phyloP scores from a whole-genome alignment of 2,888 invertebrate genomes.

The Stratiomys singularior region DNA sequence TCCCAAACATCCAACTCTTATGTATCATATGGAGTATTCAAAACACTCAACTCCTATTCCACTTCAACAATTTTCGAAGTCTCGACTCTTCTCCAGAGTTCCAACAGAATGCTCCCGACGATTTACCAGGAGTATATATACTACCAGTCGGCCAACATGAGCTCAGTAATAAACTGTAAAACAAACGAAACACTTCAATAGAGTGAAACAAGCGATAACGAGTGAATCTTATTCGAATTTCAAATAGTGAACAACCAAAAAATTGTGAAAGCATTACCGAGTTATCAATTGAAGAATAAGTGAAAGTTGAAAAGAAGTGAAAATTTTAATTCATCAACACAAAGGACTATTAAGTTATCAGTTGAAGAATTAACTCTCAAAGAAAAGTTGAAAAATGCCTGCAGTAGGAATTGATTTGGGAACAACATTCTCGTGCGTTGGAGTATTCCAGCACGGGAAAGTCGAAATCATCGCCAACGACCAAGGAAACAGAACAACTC shows the following conservation, averaged over 20 bases:
- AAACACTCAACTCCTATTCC: not conserved
- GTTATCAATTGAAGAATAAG: too few species aligned
- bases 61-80: not conserved
- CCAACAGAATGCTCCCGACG: conserved; percentile 5
- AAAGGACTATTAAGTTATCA: too few species aligned
- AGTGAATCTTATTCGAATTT: too few species aligned
- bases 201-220: too few species aligned
- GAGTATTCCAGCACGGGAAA: conserved; percentile 80
- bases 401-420: conserved; percentile 86
- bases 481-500: conserved; percentile 79
- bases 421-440: conserved; percentile 88
- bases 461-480: conserved; percentile 83
- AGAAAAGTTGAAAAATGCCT: too few species aligned
- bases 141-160: conserved; percentile 9
- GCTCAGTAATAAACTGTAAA: conserved; percentile 33
- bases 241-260: too few species aligned
- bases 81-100: conserved; percentile 8
- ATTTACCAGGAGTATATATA: conserved; percentile 28
- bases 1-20: not conserved
- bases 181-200: conserved; percentile 16
- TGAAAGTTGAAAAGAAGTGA: not conserved
- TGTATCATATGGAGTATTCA: too few species aligned
- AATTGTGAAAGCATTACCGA: not conserved
- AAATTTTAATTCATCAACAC: not conserved
- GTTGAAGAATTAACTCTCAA: too few species aligned